Evolutionary conservation across 2,113 vertebrate species (phyloP).

Genomic region (Neolamprologus modestus): DNA sequence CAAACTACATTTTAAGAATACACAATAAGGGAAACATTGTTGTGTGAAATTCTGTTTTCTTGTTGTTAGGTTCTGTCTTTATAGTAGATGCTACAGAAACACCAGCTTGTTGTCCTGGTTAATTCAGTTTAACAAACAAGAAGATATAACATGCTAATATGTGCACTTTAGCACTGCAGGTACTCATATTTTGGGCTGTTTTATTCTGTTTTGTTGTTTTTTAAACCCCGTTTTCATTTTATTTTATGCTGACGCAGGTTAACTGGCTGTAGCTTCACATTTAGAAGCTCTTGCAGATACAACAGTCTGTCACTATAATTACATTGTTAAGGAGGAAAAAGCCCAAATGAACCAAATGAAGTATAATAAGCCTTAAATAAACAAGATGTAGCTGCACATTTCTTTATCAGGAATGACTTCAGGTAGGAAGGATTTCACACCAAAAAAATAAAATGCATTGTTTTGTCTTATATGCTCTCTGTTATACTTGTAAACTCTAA

Average conservation of each 20-base stretch:
- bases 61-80: not conserved
- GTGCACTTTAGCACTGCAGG: rapidly evolving
- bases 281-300: not conserved
- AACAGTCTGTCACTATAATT: not conserved
- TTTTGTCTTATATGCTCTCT: not conserved
- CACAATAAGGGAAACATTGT: not conserved
- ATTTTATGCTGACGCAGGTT: not conserved
- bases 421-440: not conserved
- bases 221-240: not conserved
- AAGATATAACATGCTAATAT: not conserved
- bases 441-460: not conserved
- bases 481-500: not conserved
- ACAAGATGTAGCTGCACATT: not conserved
- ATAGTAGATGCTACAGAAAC: not conserved
- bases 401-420: not conserved
- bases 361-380: not conserved
- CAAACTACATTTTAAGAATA: not conserved
- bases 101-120: not conserved
- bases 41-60: not conserved
- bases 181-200: not conserved
- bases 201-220: not conserved
- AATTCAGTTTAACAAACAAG: not conserved
- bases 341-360: not conserved
- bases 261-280: not conserved
- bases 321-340: not conserved